A percentile compares a stretch with the other conserved stretches of the same genome.
Evolutionary conservation across 1,140 invertebrate genomes (phyloP).

Genomic region (Diploscapter pachys): DNA sequence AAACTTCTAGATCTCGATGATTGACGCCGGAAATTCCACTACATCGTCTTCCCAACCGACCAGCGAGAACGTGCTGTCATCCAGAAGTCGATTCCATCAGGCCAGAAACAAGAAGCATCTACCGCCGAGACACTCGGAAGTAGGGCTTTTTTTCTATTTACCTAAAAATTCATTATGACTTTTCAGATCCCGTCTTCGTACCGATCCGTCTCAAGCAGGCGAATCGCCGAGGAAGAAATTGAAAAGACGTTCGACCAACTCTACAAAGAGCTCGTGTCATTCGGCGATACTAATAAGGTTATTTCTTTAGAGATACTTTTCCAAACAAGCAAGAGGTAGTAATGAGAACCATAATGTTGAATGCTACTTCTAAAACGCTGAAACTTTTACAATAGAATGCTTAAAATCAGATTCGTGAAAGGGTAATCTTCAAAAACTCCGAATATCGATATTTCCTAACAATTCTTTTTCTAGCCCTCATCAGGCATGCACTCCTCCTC

Average conservation of each 20-base stretch:
- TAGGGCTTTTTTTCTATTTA: neutral
- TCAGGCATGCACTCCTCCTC: no score
- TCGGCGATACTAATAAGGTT: neutral
- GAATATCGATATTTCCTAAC: no score
- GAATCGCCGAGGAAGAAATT: slow-evolving; percentile 19
- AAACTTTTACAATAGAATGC: no score
- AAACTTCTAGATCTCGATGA: slow-evolving; percentile 18
- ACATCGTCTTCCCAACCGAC: slow-evolving; percentile 1
- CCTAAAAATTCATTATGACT: neutral
- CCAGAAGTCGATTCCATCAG: slow-evolving; percentile 25
- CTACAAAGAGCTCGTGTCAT: slow-evolving; percentile 22
- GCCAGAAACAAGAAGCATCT: slow-evolving; percentile 29
- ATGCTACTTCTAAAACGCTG: no score
- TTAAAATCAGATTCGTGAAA: no score
- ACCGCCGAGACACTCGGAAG: slow-evolving; percentile 31
- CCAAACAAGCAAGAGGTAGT: no score
- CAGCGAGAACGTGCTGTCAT: slow-evolving; percentile 3
- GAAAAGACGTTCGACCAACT: slow-evolving; percentile 25
- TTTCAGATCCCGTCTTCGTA: slow-evolving; percentile 7
- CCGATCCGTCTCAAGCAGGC: slow-evolving; percentile 4
- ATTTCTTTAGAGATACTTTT: no score
- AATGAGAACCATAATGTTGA: no score
- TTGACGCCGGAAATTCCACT: slow-evolving; percentile 15
- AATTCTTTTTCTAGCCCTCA: no score
- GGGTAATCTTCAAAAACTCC: no score